Evolutionary conservation across 2,113 vertebrate species (phyloP).

Genomic region (Odocoileus virginianus): DNA sequence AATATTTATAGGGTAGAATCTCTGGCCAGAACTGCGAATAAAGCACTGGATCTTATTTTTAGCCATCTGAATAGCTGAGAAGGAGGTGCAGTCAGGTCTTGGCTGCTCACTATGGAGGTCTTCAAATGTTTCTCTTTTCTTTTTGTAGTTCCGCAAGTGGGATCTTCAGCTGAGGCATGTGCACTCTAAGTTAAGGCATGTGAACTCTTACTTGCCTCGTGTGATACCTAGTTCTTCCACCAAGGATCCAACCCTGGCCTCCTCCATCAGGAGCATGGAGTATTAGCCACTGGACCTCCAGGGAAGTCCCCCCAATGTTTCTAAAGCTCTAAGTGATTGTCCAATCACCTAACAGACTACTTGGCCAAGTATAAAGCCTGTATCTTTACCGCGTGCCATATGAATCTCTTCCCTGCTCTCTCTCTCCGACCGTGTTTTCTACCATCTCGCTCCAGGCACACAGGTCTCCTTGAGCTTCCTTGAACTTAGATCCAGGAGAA

Average conservation of each 20-base stretch:
- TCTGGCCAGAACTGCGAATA: background rate
- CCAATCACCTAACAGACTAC: background rate
- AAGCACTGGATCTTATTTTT: background rate
- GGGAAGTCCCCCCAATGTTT: background rate
- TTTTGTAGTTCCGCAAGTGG: background rate
- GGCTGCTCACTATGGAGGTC: background rate
- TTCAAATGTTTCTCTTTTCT: background rate
- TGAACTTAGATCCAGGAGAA: background rate
- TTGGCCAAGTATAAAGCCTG: background rate
- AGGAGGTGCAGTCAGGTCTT: background rate
- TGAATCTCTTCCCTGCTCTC: background rate
- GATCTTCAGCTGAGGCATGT: background rate
- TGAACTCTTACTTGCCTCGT: background rate
- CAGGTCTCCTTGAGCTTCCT: background rate
- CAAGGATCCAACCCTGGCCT: background rate
- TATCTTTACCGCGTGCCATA: rapidly evolving
- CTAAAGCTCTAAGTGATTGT: background rate
- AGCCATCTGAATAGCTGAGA: background rate
- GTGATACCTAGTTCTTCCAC: background rate
- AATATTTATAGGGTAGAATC: background rate
- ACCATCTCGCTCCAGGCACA: background rate
- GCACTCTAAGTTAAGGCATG: background rate
- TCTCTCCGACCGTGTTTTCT: background rate
- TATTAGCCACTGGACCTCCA: background rate
- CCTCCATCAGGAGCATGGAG: background rate